Conservation (phyloP, 92 coral and sea anemone genomes). For the Anthopleura xanthogrammica region DNA sequence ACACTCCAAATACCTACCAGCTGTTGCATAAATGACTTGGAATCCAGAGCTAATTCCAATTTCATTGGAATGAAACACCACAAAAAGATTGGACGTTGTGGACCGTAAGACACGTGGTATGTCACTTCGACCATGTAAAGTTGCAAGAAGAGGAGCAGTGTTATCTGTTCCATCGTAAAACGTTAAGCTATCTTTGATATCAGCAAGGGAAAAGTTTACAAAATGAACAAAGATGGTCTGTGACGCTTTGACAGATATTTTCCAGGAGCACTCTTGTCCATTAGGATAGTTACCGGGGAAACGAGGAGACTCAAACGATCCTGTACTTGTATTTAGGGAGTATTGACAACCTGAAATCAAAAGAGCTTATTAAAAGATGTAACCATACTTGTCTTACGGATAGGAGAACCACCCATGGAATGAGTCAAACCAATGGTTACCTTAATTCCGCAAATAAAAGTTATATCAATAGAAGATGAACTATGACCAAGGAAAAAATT, state of each 20-base stretch:
- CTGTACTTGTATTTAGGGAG: background rate
- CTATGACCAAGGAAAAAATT: too few relatives aligned
- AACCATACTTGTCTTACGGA: too few relatives aligned
- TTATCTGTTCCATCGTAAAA: background rate
- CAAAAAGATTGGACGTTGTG: background rate
- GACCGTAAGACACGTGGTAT: background rate
- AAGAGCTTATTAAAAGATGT: too few relatives aligned
- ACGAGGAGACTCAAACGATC: slow-evolving; percentile 9
- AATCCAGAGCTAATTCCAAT: background rate
- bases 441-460: too few relatives aligned
- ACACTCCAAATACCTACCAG: too few relatives aligned
- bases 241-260: background rate
- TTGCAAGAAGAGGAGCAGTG: background rate
- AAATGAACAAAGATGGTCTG: slow-evolving; percentile 11
- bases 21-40: background rate
- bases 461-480: too few relatives aligned
- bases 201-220: background rate
- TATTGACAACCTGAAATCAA: slow-evolving; percentile 5
- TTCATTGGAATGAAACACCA: background rate
- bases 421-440: background rate
- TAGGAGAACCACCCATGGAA: too few relatives aligned
- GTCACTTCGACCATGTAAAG: background rate
- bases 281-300: slow-evolving; percentile 1
- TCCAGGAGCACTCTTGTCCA: slow-evolving; percentile 19
- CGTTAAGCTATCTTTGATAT: background rate